Evolutionary conservation across 2,113 vertebrate genomes (phyloP).

Genomic region (Leucoraja erinaceus): DNA sequence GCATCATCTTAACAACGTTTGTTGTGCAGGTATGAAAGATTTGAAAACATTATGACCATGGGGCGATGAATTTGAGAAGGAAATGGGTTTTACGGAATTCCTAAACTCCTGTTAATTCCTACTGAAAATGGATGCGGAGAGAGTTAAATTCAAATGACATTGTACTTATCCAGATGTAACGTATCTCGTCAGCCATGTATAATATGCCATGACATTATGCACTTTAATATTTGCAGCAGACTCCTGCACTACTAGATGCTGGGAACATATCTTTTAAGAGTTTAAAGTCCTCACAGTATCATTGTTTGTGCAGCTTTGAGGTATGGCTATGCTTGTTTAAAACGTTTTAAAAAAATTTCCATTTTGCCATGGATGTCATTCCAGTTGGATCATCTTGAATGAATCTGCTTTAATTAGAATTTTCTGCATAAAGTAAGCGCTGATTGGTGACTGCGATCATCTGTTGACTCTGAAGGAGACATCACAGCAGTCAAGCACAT

Average conservation of each 20-base stretch:
- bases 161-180: constrained; percentile 29
- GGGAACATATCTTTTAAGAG: constrained; percentile 8
- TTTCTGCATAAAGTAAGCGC: constrained; percentile 35
- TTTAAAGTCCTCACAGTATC: neutral
- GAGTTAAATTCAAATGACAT: neutral
- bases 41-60: neutral
- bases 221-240: constrained; percentile 32
- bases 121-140: neutral
- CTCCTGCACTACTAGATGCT: constrained; percentile 9
- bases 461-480: constrained; percentile 37
- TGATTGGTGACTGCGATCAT: constrained; percentile 38
- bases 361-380: constrained; percentile 38
- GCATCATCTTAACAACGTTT: neutral
- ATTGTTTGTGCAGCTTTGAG: constrained; percentile 37
- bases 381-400: constrained; percentile 38
- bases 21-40: neutral
- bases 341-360: constrained; percentile 12
- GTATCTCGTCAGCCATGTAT: constrained; percentile 18
- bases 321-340: constrained; percentile 32
- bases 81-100: neutral
- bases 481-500: constrained; percentile 37
- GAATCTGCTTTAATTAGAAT: constrained; percentile 38
- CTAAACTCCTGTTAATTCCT: neutral
- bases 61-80: neutral
- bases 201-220: constrained; percentile 25